A percentile compares a stretch with the other conserved stretches of the same genome.
These are phyloP conservation scores for Manis javanica DNA, from an alignment of 2,797 vertebrate genomes.

Conservation along the genomic window DNA sequence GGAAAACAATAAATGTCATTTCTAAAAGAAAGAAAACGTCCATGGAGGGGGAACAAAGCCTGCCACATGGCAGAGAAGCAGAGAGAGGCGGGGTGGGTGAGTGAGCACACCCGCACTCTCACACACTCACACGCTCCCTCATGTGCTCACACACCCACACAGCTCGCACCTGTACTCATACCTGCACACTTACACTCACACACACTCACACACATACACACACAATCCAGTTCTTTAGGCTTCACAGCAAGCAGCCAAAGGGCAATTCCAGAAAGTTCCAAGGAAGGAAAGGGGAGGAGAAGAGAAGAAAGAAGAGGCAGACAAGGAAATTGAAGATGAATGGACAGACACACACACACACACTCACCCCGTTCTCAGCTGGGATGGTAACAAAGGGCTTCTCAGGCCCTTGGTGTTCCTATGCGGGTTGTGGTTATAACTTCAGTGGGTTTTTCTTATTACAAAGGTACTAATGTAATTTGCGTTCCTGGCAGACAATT, in stretches of 20 bases:
- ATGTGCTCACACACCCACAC: background rate
- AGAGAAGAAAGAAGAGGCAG: background rate
- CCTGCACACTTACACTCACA: background rate
- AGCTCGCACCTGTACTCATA: background rate
- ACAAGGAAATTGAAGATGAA: background rate
- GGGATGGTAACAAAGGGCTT: background rate
- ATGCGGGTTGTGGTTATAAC: accelerated
- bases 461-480: background rate
- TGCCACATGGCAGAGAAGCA: background rate
- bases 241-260: background rate
- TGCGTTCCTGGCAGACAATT: background rate
- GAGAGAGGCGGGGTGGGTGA: background rate
- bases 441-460: background rate
- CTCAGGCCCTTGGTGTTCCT: accelerated
- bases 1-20: constrained; percentile 64
- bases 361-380: accelerated
- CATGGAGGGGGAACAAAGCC: background rate
- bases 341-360: too few relatives aligned
- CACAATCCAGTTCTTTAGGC: background rate
- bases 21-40: constrained; percentile 52
- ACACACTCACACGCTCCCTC: background rate
- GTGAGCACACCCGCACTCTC: accelerated
- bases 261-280: constrained; percentile 66
- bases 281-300: background rate
- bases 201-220: background rate